Percentiles rank a stretch among this genome's conserved stretches.
These are phyloP conservation scores for Hemibagrus guttatus DNA, from an alignment of 2,797 vertebrate genomes.

Conservation along the genomic window DNA sequence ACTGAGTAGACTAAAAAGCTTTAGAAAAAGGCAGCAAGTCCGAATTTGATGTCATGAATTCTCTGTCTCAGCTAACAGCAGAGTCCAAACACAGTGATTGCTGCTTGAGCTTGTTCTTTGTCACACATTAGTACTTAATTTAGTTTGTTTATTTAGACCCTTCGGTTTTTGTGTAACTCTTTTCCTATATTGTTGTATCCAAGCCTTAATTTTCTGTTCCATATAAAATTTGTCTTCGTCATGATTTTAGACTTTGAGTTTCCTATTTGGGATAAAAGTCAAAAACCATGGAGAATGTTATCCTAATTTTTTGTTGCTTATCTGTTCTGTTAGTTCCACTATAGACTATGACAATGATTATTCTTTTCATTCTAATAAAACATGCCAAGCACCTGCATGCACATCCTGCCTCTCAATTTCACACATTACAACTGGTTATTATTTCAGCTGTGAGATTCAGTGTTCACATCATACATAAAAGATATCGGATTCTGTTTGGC, in stretches of 20 bases:
- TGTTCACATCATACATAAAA: not conserved
- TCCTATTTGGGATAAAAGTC: no score
- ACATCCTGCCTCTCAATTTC: not conserved
- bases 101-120: not conserved
- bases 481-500: not conserved
- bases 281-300: not conserved
- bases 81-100: not conserved
- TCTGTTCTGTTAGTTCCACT: not conserved
- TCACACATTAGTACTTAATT: slow-evolving; percentile 1
- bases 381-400: not conserved
- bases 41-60: not conserved
- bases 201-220: not conserved
- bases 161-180: no score
- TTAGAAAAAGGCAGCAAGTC: not conserved
- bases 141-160: not conserved
- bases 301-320: not conserved
- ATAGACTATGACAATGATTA: not conserved
- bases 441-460: not conserved
- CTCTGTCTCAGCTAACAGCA: not conserved
- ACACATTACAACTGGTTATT: not conserved
- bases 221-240: not conserved
- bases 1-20: not conserved
- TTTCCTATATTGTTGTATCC: not conserved
- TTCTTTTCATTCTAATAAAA: not conserved
- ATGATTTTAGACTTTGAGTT: not conserved